phyloP scores from a whole-genome alignment of 1,140 invertebrate genomes.

The Cheumatopsyche charites region DNA sequence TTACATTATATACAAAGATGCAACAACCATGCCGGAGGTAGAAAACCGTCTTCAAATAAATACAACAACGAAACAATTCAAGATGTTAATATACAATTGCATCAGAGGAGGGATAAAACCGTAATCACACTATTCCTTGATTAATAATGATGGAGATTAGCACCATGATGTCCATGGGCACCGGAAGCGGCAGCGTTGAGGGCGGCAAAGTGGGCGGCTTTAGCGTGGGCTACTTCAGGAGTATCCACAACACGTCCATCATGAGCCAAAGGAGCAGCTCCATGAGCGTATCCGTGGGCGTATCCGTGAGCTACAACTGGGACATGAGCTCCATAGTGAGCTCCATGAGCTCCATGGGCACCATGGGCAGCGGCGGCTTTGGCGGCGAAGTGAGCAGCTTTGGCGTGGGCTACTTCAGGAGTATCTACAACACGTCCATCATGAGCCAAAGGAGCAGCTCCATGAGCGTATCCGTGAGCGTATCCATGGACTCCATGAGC shows the following conservation, averaged over 20 bases:
- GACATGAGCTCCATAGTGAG: conserved; percentile 1
- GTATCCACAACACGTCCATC: conserved; percentile 44
- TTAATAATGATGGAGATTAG: conserved; percentile 23
- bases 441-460: conserved; percentile 44
- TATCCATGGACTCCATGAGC: not conserved
- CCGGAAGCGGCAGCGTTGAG: conserved; percentile 30
- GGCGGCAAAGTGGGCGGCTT: conserved; percentile 49
- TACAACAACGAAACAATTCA: not conserved
- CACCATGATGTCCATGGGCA: conserved; percentile 22
- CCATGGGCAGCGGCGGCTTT: not conserved
- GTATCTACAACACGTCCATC: conserved; percentile 51
- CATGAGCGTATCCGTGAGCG: conserved; percentile 9
- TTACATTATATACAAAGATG: too few species aligned
- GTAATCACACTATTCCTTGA: not conserved
- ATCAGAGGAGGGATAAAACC: not conserved
- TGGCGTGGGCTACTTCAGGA: conserved; percentile 52
- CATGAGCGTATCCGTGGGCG: not conserved
- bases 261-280: conserved; percentile 36
- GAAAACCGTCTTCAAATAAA: too few species aligned
- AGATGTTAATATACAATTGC: too few species aligned
- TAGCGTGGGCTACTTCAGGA: not conserved
- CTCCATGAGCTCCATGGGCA: not conserved
- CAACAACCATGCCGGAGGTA: too few species aligned
- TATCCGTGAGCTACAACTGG: not conserved
- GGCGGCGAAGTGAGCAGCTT: conserved; percentile 56